Percentiles rank a stretch among this genome's conserved stretches.
Evolutionary conservation across 2,113 vertebrate genomes (phyloP).

Genomic region (Cochlearius cochlearius): DNA sequence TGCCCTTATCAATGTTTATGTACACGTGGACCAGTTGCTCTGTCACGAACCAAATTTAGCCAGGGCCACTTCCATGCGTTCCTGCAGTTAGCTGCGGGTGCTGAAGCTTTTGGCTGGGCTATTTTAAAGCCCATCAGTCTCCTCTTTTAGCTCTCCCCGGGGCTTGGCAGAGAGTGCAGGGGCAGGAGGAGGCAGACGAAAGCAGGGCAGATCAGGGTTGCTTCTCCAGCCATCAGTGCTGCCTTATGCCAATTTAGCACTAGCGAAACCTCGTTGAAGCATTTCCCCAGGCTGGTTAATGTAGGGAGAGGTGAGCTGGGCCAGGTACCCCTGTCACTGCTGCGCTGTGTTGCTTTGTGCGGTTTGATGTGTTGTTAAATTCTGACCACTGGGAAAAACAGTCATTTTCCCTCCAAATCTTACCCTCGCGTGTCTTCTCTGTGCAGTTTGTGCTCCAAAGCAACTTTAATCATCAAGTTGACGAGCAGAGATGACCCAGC

Average conservation of each 20-base stretch:
- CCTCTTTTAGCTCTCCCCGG: neutral
- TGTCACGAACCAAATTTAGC: neutral
- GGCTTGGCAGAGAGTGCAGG: neutral
- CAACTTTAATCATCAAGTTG: constrained; percentile 75
- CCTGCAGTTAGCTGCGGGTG: neutral
- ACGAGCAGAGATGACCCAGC: neutral
- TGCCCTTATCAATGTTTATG: neutral
- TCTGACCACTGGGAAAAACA: neutral
- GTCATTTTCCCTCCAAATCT: neutral
- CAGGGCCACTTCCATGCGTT: neutral
- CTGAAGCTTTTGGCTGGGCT: neutral
- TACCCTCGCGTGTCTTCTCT: neutral
- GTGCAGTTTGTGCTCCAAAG: constrained; percentile 75
- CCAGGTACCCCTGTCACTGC: neutral
- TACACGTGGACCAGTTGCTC: neutral
- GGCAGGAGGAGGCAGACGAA: neutral
- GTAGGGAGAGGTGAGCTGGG: neutral
- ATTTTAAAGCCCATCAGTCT: neutral
- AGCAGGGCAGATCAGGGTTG: neutral
- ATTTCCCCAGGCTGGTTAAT: neutral
- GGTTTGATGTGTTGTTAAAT: neutral
- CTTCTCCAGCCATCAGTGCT: neutral
- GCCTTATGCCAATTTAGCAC: neutral
- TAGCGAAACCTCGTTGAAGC: neutral
- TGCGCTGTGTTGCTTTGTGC: neutral